These are phyloP conservation scores for Lycorma delicatula DNA, from an alignment of 1,140 invertebrate species.

Conservation along the genomic window DNA sequence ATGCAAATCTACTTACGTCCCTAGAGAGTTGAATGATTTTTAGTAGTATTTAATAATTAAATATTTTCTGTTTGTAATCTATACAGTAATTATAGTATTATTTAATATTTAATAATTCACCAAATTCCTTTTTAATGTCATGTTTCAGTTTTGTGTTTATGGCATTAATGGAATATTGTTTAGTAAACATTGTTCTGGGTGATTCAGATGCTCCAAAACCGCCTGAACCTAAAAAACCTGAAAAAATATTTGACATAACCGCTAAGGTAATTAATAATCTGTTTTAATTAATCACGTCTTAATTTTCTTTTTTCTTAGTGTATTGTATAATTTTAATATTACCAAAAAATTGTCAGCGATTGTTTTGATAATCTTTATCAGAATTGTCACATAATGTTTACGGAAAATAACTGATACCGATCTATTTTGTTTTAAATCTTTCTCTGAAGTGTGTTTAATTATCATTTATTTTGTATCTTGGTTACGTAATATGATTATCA, in stretches of 20 bases:
- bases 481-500: too few relatives aligned
- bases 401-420: background rate
- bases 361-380: background rate
- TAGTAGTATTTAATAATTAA: too few relatives aligned
- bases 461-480: too few relatives aligned
- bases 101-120: too few relatives aligned
- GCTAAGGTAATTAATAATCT: slow-evolving; percentile 37
- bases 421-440: too few relatives aligned
- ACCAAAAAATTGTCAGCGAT: background rate
- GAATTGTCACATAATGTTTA: background rate
- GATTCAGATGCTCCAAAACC: slow-evolving; percentile 54
- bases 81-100: too few relatives aligned
- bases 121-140: too few relatives aligned
- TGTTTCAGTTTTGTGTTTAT: slow-evolving; percentile 72
- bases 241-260: slow-evolving; percentile 47
- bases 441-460: too few relatives aligned
- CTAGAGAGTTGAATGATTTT: too few relatives aligned
- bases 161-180: slow-evolving; percentile 87
- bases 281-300: background rate
- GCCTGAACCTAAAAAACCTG: slow-evolving; percentile 38
- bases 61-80: too few relatives aligned
- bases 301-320: background rate
- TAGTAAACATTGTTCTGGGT: slow-evolving; percentile 81
- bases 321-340: background rate
- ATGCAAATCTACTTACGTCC: too few relatives aligned